Evolutionary conservation across 2,113 vertebrate genomes (phyloP).

Genomic region (Engystomops pustulosus): DNA sequence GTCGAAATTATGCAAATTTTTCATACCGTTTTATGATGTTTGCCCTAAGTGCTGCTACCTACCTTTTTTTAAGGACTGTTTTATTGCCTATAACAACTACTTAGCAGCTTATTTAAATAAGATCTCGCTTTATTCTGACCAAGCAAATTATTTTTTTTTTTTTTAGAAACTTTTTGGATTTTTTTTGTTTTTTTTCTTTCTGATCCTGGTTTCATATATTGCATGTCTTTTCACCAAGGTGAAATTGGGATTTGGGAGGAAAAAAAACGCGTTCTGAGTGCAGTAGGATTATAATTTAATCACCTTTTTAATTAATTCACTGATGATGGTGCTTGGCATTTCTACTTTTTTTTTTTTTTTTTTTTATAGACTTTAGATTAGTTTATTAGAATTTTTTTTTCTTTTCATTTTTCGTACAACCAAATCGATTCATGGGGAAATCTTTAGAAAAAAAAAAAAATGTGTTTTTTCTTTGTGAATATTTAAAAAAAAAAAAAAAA

Average conservation of each 20-base stretch:
- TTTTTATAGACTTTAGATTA: constrained; percentile 41
- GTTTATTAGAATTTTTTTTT: constrained; percentile 68
- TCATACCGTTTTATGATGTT: constrained; percentile 67
- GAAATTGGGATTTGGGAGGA: background rate
- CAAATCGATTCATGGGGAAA: constrained; percentile 67
- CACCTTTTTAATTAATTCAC: constrained; percentile 60
- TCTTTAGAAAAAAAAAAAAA: constrained; percentile 56
- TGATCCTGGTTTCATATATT: background rate
- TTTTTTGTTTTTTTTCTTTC: background rate
- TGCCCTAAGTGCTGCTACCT: constrained; percentile 70
- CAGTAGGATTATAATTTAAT: background rate
- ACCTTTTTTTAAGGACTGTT: constrained; percentile 59
- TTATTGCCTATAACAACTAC: constrained; percentile 39
- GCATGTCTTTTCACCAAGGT: constrained; percentile 1
- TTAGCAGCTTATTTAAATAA: constrained; percentile 41
- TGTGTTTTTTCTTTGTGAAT: constrained; percentile 79
- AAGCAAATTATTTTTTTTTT: background rate
- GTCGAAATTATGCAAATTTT: constrained; percentile 69
- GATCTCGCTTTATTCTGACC: constrained; percentile 55
- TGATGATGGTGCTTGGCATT: constrained; percentile 79
- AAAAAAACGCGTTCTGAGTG: background rate
- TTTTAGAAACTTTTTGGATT: background rate
- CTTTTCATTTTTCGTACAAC: constrained; percentile 49
- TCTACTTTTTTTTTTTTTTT: constrained; percentile 65
- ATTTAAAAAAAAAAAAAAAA: constrained; percentile 77